Conservation (phyloP, 1,140 invertebrate genomes). For the Rhizoglyphus robini region DNA sequence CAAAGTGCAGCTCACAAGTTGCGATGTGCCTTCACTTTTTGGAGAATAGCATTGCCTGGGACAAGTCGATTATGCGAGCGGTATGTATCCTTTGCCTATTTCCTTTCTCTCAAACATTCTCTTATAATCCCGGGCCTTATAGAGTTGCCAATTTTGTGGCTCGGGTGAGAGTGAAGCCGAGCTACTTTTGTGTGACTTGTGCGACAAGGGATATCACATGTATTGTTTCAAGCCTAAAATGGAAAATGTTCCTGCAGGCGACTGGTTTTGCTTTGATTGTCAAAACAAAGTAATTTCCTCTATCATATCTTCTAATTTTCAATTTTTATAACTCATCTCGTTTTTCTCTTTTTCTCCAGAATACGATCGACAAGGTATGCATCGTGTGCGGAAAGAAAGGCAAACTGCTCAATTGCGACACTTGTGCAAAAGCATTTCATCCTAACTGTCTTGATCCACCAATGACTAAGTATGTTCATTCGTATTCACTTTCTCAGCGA, state of each 20-base stretch:
- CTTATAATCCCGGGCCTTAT: slow-evolving; percentile 29
- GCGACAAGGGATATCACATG: slow-evolving; percentile 94
- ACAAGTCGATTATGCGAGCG: slow-evolving; percentile 98
- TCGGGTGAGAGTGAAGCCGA: slow-evolving; percentile 91
- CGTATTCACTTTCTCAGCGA: background rate
- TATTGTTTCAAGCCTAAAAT: slow-evolving; percentile 96
- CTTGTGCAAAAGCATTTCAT: slow-evolving; percentile 79
- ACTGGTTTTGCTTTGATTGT: slow-evolving; percentile 94
- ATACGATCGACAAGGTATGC: slow-evolving; percentile 43
- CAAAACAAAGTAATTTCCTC: slow-evolving; percentile 63
- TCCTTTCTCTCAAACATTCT: background rate
- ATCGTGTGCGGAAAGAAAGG: slow-evolving; percentile 62
- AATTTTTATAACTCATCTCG: slow-evolving; percentile 1
- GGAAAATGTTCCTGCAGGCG: slow-evolving; percentile 86
- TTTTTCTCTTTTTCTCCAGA: slow-evolving; percentile 27
- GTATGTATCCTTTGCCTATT: slow-evolving; percentile 44
- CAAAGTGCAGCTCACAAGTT: slow-evolving; percentile 61
- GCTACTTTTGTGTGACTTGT: slow-evolving; percentile 83
- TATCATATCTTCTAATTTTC: background rate
- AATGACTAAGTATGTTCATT: slow-evolving; percentile 45
- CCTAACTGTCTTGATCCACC: slow-evolving; percentile 79
- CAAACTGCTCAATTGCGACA: slow-evolving; percentile 57
- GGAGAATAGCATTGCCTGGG: slow-evolving; percentile 86
- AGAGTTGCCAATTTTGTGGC: slow-evolving; percentile 94
- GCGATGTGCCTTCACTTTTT: slow-evolving; percentile 77